Evolutionary conservation across 1,140 invertebrate genomes (phyloP).

Genomic region (Drosophila elegans): DNA sequence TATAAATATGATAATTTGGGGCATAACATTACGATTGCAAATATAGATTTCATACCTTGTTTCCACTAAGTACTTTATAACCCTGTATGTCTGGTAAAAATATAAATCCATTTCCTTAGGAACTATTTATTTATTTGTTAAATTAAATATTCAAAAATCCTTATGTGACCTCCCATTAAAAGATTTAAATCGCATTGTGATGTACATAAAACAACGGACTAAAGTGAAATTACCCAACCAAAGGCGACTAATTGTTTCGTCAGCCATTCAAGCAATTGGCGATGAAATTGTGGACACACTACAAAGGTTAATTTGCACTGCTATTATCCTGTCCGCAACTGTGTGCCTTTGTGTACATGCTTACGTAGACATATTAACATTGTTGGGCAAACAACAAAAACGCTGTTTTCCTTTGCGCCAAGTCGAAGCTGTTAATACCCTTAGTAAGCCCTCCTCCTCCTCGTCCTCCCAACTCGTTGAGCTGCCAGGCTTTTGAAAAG

Average conservation of each 20-base stretch:
- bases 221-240: conserved; percentile 8
- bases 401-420: conserved; percentile 22
- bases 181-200: not conserved
- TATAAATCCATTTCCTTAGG: too few relatives aligned
- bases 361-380: conserved; percentile 53
- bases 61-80: too few relatives aligned
- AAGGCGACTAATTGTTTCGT: not conserved
- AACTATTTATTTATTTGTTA: too few relatives aligned
- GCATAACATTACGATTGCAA: too few relatives aligned
- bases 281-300: not conserved
- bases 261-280: not conserved
- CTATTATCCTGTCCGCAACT: conserved; percentile 27
- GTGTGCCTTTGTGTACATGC: conserved; percentile 30
- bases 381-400: conserved; percentile 40
- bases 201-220: not conserved
- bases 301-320: conserved; percentile 27
- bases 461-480: not conserved
- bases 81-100: too few relatives aligned
- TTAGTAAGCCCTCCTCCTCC: conserved; percentile 7
- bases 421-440: conserved; percentile 50
- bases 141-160: too few relatives aligned
- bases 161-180: too few relatives aligned
- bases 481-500: conserved; percentile 51
- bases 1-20: too few relatives aligned
- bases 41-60: too few relatives aligned